These are phyloP conservation scores for Cassiopea xamachana DNA, from an alignment of 30 jellyfish, hydroid and myxozoan genomes.

Conservation along the genomic window DNA sequence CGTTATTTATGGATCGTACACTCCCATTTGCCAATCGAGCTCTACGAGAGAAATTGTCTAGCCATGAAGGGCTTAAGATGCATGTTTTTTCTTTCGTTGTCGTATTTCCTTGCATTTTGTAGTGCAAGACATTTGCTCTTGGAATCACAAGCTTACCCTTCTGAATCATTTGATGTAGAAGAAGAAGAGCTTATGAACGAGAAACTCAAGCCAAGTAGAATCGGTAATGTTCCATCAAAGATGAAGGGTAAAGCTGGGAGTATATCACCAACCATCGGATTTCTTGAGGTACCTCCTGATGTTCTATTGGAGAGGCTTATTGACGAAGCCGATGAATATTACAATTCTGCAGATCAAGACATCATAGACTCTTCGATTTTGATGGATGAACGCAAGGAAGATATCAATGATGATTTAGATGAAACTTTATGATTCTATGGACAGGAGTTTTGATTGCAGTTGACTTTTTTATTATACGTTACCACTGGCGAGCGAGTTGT, in stretches of 20 bases:
- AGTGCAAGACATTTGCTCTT: background rate
- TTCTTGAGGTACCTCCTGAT: constrained; percentile 66
- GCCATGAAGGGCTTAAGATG: background rate
- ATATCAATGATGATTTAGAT: constrained; percentile 5
- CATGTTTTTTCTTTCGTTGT: background rate
- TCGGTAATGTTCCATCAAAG: background rate
- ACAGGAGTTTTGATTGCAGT: background rate
- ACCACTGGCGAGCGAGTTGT: too few relatives aligned
- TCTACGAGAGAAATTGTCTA: background rate
- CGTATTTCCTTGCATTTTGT: background rate
- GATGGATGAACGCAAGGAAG: background rate
- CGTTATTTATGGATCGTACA: background rate
- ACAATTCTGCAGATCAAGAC: background rate
- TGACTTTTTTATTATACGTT: background rate
- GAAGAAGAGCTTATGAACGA: constrained; percentile 47
- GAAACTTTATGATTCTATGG: constrained; percentile 2
- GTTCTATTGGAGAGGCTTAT: constrained; percentile 53
- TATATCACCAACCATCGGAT: constrained; percentile 17
- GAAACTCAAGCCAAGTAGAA: constrained; percentile 39
- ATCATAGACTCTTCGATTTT: background rate
- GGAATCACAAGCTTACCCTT: background rate
- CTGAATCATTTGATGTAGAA: background rate
- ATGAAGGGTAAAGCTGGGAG: background rate
- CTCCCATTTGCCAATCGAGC: background rate
- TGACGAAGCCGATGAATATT: constrained; percentile 60